Percentiles rank a stretch among this genome's conserved stretches.
Evolutionary conservation across 2,113 vertebrate genomes (phyloP).

Genomic region (Cryptomyrus ogoouensis): DNA sequence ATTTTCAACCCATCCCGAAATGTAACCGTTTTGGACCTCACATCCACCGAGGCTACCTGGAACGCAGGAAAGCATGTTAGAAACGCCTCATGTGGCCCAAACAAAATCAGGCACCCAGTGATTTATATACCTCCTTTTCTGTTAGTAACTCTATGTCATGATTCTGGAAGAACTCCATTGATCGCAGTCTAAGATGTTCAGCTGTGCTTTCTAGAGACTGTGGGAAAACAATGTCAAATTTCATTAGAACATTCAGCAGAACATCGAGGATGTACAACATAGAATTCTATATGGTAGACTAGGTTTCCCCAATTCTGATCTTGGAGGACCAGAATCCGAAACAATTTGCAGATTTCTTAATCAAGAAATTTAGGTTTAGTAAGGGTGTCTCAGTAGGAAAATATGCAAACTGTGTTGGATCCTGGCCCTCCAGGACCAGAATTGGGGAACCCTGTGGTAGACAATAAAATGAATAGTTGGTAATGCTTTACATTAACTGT

Average conservation of each 20-base stretch:
- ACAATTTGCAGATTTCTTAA: not conserved
- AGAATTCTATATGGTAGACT: not conserved
- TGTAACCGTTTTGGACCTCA: slow-evolving; percentile 75
- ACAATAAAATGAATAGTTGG: not conserved
- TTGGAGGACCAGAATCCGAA: not conserved
- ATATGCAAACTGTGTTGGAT: not conserved
- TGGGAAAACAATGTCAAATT: slow-evolving; percentile 29
- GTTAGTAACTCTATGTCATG: slow-evolving; percentile 88
- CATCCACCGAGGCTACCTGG: slow-evolving; percentile 80
- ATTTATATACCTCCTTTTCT: slow-evolving; percentile 79
- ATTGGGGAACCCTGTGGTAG: not conserved
- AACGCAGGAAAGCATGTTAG: slow-evolving; percentile 32
- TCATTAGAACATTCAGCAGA: not conserved
- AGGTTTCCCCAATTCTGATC: not conserved
- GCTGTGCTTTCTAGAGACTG: slow-evolving; percentile 89
- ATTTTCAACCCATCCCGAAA: slow-evolving; percentile 91
- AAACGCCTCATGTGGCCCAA: not conserved
- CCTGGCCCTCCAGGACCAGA: not conserved
- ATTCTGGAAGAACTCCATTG: slow-evolving; percentile 81
- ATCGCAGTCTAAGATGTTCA: slow-evolving; percentile 81
- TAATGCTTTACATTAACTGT: not conserved
- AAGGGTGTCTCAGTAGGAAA: not conserved
- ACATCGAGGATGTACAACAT: not conserved
- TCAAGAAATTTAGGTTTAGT: not conserved
- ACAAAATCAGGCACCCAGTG: not conserved